Base-by-base conservation (phyloP, 2,113 vertebrate genomes). In the Acinonyx jubatus region DNA sequence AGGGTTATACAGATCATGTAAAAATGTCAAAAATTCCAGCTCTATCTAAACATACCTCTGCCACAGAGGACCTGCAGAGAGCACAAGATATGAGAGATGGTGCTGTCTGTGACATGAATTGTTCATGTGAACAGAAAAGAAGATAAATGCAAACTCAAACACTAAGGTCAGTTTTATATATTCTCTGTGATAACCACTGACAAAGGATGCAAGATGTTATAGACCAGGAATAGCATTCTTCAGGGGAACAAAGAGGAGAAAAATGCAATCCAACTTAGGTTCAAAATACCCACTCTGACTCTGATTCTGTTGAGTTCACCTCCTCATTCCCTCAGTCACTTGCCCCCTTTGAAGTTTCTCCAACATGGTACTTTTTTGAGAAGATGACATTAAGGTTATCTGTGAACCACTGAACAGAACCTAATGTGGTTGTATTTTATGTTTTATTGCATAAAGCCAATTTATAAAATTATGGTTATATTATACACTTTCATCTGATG, bases 391-490 rank as follows among this genome's bases (percentile, higher is more conserved):
- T 79, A 87, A 33, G 1, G 10, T 61, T 48, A 71, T 36, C 19
- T 73, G 16, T 33, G 38, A 92, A 73, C 33, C 9, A 38, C 7
- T 68, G 25, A 74, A 13, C 29, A 52, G 48, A 79, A 82, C 4
- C 23, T 25, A 48, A 45, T 19, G n/a, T 81, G 52, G 9, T 3
- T 95, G 4, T 31, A 89, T n/a, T 90, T 73, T 84, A 86, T 38
- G 80, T 78, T 74, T 94, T 33, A 94, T 84, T 71, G 79, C 48
- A 82, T 61, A 68, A 86, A 52, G 27, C 13, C 89, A 97, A 63
- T 78, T 73, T 96, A 91, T 63, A 95, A 79, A 66, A 36, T 45
- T 52, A 38, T 79, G 78, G 29, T 86, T 83, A 38, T 65, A 92
- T 84, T 82, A 73, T 65, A 90, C 19, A 82, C 33, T 95, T 71